Percentiles rank a stretch among this genome's conserved stretches.
phyloP scores from a whole-genome alignment of 1,140 invertebrate genomes.

The Tetramorium alpestre region DNA sequence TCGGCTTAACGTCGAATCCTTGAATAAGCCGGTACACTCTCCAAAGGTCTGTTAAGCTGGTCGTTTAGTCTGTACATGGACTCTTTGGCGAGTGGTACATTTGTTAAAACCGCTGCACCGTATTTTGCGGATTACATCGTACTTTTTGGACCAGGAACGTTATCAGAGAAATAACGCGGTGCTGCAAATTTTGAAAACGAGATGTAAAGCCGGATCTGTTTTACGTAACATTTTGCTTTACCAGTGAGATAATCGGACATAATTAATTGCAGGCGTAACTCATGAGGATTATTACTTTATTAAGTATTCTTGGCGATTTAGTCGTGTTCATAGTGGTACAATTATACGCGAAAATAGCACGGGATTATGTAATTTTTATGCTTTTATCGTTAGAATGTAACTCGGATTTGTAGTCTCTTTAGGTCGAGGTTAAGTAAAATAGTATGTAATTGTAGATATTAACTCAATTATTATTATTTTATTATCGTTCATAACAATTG shows the following conservation, averaged over 20 bases:
- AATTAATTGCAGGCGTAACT: constrained; percentile 34
- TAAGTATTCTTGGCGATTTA: constrained; percentile 35
- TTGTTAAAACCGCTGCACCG: constrained; percentile 23
- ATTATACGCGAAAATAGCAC: constrained; percentile 17
- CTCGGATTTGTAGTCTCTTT: not conserved
- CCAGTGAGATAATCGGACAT: constrained; percentile 34
- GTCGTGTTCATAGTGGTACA: not conserved
- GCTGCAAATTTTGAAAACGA: constrained; percentile 35
- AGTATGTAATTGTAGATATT: not conserved
- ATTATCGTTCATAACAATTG: not conserved
- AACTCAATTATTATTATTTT: constrained; percentile 16
- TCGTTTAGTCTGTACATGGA: constrained; percentile 44
- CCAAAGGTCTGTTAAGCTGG: constrained; percentile 45
- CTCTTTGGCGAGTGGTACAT: constrained; percentile 10
- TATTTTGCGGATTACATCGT: constrained; percentile 44
- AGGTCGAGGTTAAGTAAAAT: not conserved
- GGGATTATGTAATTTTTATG: constrained; percentile 1
- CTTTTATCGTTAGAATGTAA: not conserved
- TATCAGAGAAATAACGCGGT: not conserved
- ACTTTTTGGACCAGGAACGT: constrained; percentile 20
- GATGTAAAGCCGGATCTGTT: constrained; percentile 45
- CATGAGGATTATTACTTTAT: constrained; percentile 42
- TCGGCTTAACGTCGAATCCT: constrained; percentile 59
- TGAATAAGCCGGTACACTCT: constrained; percentile 43
- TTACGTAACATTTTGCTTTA: constrained; percentile 46